Base-by-base conservation (phyloP, 2,797 vertebrate genomes). In the Lindbergichthys nudifrons region DNA sequence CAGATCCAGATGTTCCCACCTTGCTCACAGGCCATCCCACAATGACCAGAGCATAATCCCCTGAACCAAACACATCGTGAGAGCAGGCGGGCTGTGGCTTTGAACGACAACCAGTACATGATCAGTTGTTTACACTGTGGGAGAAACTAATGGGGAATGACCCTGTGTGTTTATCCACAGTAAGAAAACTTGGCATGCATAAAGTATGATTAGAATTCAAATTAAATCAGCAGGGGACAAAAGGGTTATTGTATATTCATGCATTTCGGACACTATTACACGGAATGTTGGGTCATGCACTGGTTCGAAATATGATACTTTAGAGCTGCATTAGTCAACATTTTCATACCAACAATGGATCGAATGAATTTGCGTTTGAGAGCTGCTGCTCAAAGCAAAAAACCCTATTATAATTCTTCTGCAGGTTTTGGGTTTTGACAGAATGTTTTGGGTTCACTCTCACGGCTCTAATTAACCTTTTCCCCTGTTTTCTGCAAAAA, bases 1-100 rank as follows among this genome's bases (percentile, higher is more conserved):
- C 43, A 63, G 39, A 60, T 83, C 80, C 87, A 89, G 76, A 88
- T 87, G 87, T 86, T 85, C 41, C 63, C 68, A 73, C 61, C 65
- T 83, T 72, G 62, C 56, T 51, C 39, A 60, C 76, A 85, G 58
- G 47, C 50, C 77, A 78, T 60, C 68, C 32, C 51, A 71, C 66
- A 65, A 51, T 73, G 58, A 84, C 65, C 70, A 39, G 14, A 70
- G 48, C 18, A 57, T 19, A 65, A 69, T 73, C 39, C 45, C 47
- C 47, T 18, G 51, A 83, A 53, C 6, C 56, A 46, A 79, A 70
- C 23, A 53, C 41, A 77, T 30, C 2, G 5, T 73, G 72, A 76
- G 64, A 85, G 32, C 10, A 23, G 60, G 39, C 52, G n/a, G 54
- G 62, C 65, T 51, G 50, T 47, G 56, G 57, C 46, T 52, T 32